Evolutionary conservation across 2,113 vertebrate species (phyloP).

Genomic region (Oenanthe oenanthe): DNA sequence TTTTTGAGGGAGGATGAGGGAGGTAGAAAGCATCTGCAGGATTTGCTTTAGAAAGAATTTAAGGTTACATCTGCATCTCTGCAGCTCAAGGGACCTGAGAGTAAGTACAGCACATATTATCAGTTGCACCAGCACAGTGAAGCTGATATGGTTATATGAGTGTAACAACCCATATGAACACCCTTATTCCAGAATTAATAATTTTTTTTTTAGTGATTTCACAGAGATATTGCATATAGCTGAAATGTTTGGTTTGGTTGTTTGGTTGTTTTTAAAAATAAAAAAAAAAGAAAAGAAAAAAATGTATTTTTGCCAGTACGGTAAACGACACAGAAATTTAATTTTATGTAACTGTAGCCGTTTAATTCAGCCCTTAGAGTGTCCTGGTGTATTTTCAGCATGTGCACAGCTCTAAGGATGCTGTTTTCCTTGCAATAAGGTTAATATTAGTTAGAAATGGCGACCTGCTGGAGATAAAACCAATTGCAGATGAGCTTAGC

Average conservation of each 20-base stretch:
- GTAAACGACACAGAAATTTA: neutral
- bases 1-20: neutral
- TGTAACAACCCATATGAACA: neutral
- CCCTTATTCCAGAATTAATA: neutral
- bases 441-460: slow-evolving; percentile 3
- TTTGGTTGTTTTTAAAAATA: neutral
- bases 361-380: neutral
- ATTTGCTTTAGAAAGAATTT: slow-evolving; percentile 31
- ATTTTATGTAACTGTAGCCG: neutral
- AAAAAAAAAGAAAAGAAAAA: too few relatives aligned
- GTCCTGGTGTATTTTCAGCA: neutral
- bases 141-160: neutral
- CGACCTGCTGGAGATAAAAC: slow-evolving; percentile 6
- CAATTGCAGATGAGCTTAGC: slow-evolving; percentile 9
- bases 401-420: neutral
- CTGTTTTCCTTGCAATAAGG: neutral
- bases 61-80: slow-evolving; percentile 2
- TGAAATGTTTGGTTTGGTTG: neutral
- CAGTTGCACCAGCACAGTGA: neutral
- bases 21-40: neutral
- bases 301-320: neutral
- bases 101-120: neutral
- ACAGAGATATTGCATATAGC: neutral
- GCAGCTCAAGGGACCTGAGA: neutral
- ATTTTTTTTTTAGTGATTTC: neutral